Evolutionary conservation across 2,797 vertebrate species (phyloP), one percentile per base, ranked within the genome.

Genomic region (Hylomyscus alleni): DNA sequence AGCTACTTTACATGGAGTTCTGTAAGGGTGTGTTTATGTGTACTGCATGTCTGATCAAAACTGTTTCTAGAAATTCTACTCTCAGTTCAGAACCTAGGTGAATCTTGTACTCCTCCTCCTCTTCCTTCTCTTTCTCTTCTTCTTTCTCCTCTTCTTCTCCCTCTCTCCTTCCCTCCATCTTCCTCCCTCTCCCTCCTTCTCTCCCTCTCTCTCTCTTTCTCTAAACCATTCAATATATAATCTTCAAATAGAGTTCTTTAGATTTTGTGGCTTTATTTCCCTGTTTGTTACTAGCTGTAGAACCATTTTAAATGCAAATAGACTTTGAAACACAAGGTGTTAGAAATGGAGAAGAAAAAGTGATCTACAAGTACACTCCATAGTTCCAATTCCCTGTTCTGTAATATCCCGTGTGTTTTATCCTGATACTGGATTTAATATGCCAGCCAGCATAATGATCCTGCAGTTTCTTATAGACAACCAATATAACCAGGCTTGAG

Each of bases 21-120:
- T 87, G 26, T 73, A 89, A 69, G 56, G 54, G n/a, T 62, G 50
- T 89, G 40, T 76, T 91, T 84, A 89, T 17, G 15, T 76, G 37
- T 72, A 6, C 15, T 76, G 10, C 56, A 96, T 87, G 78, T 95
- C 54, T 58, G 47, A 44, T n/a, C 12, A 76, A 78, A 80, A 89
- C 19, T 85, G 17, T 91, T 81, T 77, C 31, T 83, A 50, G 54
- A 78, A 92, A 62, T 19, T 58, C 77, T 17, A 62, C 4, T 95
- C 5, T 93, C 34, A 90, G 20, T 34, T 93, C 29, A 92, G 44
- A 72, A 80, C 26, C 73, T 82, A 29, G 4, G 26, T 72, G 24
- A 12, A 86, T 37, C 24, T 13, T 11, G 2, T 40, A n/a, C 26
- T 65, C 11, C 62, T 31, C 11, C 26, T 65, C 29, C 12, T 60